phyloP scores from a whole-genome alignment of 1,140 invertebrate genomes.

The Lordiphosa mommai region DNA sequence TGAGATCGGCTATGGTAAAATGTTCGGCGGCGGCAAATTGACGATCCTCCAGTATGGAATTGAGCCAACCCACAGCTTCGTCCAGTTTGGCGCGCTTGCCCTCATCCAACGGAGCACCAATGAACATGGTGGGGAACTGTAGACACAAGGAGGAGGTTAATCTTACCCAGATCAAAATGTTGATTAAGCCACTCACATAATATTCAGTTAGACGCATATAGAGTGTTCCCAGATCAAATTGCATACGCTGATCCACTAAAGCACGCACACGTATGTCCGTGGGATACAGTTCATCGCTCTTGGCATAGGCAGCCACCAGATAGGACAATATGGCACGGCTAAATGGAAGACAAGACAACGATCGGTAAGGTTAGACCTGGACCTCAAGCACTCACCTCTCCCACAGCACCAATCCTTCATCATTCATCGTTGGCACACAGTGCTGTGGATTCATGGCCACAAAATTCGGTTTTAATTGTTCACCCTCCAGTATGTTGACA shows the following conservation, averaged over 20 bases:
- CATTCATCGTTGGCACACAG: conserved; percentile 85
- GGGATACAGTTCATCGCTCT: conserved; percentile 85
- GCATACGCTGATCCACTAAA: conserved; percentile 85
- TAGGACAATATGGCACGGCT: conserved; percentile 87
- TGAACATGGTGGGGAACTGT: conserved; percentile 80
- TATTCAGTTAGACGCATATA: conserved; percentile 81
- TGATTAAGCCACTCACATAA: conserved; percentile 78
- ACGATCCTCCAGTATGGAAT: conserved; percentile 61
- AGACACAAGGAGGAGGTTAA: too few species aligned
- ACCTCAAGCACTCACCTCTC: conserved; percentile 80
- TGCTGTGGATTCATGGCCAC: conserved; percentile 84
- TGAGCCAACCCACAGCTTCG: conserved; percentile 72
- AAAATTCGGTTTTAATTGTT: conserved; percentile 81
- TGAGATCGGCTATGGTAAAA: conserved; percentile 83
- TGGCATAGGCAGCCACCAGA: conserved; percentile 86
- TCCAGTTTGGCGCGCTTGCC: conserved; percentile 81
- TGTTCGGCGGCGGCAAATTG: conserved; percentile 69
- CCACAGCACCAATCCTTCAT: conserved; percentile 83
- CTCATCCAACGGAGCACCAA: conserved; percentile 66
- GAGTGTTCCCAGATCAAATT: conserved; percentile 87
- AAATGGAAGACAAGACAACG: not conserved
- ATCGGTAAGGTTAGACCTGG: rapidly evolving
- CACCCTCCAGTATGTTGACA: conserved; percentile 81
- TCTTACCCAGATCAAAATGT: not conserved
- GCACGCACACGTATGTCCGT: conserved; percentile 84